Evolutionary conservation across 2,797 vertebrate species (phyloP).

Genomic region (Phrynocephalus vlangalii): DNA sequence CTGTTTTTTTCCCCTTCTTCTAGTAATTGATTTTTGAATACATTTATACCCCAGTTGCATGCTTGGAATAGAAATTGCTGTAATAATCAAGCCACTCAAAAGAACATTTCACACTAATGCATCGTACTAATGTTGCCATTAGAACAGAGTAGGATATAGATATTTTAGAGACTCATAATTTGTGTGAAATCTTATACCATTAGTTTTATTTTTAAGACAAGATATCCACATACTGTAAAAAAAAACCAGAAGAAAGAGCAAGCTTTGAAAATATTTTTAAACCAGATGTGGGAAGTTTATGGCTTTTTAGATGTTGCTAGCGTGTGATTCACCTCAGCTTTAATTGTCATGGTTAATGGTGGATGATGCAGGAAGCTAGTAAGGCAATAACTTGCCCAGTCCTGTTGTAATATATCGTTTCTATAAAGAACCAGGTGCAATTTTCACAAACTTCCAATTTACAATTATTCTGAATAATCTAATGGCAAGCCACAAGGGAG

Average conservation of each 20-base stretch:
- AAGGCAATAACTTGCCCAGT: background rate
- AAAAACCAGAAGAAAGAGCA: background rate
- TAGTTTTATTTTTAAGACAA: conserved; percentile 10
- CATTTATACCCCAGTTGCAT: background rate
- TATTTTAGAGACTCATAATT: conserved; percentile 7
- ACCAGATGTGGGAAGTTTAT: background rate
- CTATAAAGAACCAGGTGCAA: background rate
- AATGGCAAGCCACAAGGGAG: too few relatives aligned
- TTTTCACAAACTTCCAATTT: background rate
- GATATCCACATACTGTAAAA: background rate
- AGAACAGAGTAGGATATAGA: conserved; percentile 2
- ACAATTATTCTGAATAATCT: background rate
- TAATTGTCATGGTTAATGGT: background rate
- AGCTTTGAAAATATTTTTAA: background rate
- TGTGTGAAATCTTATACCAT: background rate
- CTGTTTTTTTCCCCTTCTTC: background rate
- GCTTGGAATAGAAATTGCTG: conserved; percentile 26
- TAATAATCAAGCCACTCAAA: conserved; percentile 3
- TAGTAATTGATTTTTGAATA: conserved; percentile 19
- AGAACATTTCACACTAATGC: background rate
- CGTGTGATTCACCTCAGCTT: background rate
- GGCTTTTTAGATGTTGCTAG: background rate
- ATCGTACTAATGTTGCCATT: conserved; percentile 12
- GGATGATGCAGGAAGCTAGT: background rate
- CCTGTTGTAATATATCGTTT: background rate